Evolutionary conservation across 1,140 invertebrate species (phyloP), one percentile per base, ranked within the genome.

Genomic region (Drosophila parvula): DNA sequence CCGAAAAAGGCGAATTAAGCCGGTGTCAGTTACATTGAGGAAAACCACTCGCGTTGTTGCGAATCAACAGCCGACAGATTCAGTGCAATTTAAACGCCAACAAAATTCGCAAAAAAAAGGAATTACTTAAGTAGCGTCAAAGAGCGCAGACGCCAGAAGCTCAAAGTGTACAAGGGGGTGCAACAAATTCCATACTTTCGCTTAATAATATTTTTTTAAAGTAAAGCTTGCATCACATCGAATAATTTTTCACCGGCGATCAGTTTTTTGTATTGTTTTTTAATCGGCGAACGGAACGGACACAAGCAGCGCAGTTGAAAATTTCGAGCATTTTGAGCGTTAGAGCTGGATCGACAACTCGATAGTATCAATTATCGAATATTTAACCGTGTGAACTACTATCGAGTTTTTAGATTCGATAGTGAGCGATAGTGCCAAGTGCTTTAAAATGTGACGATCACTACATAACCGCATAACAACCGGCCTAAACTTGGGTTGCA

Each of bases 41-140:
- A 63, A 48, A 3, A 5, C 10, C 45, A 65, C 18, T 47, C 22
- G 62, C 55, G 14, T n/a, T 58, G 28, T 36, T 34, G 50, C 30
- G 27, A 62, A 56, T 22, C 60, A 56, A 40, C 43, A 18, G 56
- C 14, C 28, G 40, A 28, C 16, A 28, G 28, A 51, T 12, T 40
- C 12, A 28, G 12, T 10, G 30, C 22, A 51, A 36, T 38, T 45
- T 47, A 65, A 47, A 41, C 36, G 43, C 30, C 45, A 58, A 44
- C 55, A 27, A 60, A 64, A 22, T 64, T 43, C 14, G 55, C 61
- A 60, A 59, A 34, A 44, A 59, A 64, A 22, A 28, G 40, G 43
- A 61, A 53, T 61, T 61, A 51, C 38, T 32, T 51, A 28, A 22
- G 7, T 32, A 14, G 45, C 58, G 18, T 38, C 32, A 7, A 11